Evolutionary conservation across 1,140 invertebrate species (phyloP), one percentile per base, ranked within the genome.

Genomic region (Oncopeltus fasciatus): DNA sequence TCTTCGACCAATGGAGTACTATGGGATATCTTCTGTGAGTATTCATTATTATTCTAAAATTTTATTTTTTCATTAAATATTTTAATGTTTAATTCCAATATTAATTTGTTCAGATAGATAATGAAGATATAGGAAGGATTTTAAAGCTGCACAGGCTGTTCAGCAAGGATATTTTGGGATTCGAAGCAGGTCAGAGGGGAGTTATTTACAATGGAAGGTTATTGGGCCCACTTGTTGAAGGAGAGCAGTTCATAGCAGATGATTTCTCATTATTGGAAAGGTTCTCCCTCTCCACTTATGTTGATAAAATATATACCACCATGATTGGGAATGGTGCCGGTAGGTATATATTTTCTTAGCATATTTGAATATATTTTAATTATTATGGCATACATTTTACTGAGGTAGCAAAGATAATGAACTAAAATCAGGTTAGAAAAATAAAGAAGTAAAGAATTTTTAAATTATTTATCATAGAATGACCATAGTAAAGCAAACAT

Each of bases 201-300:
- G 73, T 98, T 9, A 76, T 97, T 16, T 84, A 86, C 51, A 98
- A 98, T 77, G 94, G 94, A n/a, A 81, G 88, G 58, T 76, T 96
- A 14, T 78, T 95, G 61, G 95, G 94, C 5, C 92, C 94, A 0
- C 78, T 98, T 9, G 74, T 80, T 1, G 71, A 78, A 0, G 73
- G 78, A 44, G 95, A 98, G 73, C 71, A 73, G 27, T 95, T 99
- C 72, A 84, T 83, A n/a, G 75, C 80, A 20, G 93, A 96, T 62
- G 96, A 99, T 75, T 95, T 97, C 73, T 77, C 81, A 24, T 76
- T 99, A 21, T 75, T 98, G 59, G 92, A 98, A 71, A 85, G 88
- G 71, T 83, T 82, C 70, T 83, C 83, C 68, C 75, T 84, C 67
- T 79, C 79, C 62, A 77, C 81, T 11, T 90, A 90, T 72, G 84